Evolutionary conservation across 1,140 invertebrate genomes (phyloP).

Genomic region (Tetragonula clypearis): DNA sequence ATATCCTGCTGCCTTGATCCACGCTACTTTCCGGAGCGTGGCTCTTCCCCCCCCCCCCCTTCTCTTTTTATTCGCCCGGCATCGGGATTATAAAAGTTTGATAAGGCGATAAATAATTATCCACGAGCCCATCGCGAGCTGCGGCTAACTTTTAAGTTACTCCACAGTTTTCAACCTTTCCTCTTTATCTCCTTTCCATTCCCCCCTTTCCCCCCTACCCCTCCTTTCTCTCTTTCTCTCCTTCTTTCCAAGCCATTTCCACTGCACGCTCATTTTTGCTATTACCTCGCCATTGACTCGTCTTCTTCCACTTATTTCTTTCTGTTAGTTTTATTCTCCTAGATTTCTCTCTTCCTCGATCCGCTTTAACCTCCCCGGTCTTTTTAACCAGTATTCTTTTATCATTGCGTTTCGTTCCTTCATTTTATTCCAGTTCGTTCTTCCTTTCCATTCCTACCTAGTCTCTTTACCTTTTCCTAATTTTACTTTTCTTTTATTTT

Average conservation of each 20-base stretch:
- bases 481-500: background rate
- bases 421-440: background rate
- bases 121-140: slow-evolving; percentile 66
- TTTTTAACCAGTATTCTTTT: background rate
- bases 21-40: slow-evolving; percentile 11
- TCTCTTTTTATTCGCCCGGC: slow-evolving; percentile 22
- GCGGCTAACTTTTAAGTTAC: slow-evolving; percentile 68
- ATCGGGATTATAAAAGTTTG: slow-evolving; percentile 78
- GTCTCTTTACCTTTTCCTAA: background rate
- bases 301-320: background rate
- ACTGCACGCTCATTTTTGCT: background rate
- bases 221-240: too few species aligned
- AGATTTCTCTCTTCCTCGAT: background rate
- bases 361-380: background rate
- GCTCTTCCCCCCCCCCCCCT: background rate
- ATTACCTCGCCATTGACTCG: slow-evolving; percentile 3
- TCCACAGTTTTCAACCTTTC: slow-evolving; percentile 56
- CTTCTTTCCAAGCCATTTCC: background rate
- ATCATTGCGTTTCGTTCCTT: background rate
- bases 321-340: background rate
- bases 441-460: too few species aligned
- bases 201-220: too few species aligned
- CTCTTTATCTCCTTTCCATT: background rate
- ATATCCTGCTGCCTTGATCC: slow-evolving; percentile 27
- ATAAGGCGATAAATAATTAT: slow-evolving; percentile 80